These are phyloP conservation scores for Chiloscyllium plagiosum DNA, from an alignment of 2,113 vertebrate genomes.

Conservation along the genomic window DNA sequence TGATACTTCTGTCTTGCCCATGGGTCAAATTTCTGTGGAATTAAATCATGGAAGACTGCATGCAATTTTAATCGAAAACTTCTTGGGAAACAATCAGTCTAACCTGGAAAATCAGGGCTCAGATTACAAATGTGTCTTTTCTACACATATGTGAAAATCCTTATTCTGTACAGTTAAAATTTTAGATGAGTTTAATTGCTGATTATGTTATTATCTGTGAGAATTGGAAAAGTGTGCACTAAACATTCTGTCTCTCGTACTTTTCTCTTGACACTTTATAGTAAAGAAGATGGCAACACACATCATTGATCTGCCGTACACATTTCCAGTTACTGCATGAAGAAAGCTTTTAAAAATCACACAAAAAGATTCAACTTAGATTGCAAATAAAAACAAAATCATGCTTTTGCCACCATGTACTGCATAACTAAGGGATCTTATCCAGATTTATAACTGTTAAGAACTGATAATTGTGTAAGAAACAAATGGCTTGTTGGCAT, in stretches of 20 bases:
- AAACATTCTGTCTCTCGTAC: not conserved
- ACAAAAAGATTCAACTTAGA: not conserved
- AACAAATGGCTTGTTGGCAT: not conserved
- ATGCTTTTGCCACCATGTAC: not conserved
- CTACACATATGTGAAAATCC: not conserved
- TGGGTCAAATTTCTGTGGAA: not conserved
- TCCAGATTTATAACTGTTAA: not conserved
- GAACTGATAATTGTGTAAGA: not conserved
- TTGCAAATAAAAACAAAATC: not conserved
- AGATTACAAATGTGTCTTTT: not conserved
- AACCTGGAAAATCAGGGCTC: not conserved
- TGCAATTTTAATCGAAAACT: not conserved
- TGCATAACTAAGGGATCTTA: not conserved
- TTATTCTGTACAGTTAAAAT: not conserved
- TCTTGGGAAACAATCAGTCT: not conserved
- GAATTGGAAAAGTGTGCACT: not conserved
- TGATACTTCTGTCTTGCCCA: not conserved
- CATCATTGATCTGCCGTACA: not conserved
- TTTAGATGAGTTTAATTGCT: not conserved
- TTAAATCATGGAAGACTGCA: accelerated
- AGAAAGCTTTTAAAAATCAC: not conserved
- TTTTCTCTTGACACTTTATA: no score
- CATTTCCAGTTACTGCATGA: not conserved
- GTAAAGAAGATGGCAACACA: not conserved
- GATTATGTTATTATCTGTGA: not conserved